Evolutionary conservation across 1,140 invertebrate species (phyloP), one percentile per base, ranked within the genome.

Genomic region (Papilio machaon): DNA sequence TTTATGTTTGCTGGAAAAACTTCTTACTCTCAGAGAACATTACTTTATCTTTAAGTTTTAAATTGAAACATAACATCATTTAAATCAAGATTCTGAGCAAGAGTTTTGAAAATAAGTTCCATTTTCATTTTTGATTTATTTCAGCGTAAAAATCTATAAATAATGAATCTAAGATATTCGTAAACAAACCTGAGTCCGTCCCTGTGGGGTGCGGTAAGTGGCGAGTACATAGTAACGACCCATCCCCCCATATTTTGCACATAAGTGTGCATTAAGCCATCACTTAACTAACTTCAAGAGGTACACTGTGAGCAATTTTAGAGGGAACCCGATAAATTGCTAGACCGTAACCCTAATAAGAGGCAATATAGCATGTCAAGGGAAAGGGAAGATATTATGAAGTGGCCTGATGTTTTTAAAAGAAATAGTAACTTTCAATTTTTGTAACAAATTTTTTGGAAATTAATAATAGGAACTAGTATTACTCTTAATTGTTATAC

Each of bases 341-440:
- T 81, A 82, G 79, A 78, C 83, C 84, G 84, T 89, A 86, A 85
- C 84, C 84, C 89, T 90, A 90, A 90, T 90, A 90, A 90, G 89
- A 87, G 87, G 86, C 84, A 86, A 88, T 88, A 90, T 88, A 88
- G 87, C 84, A 80, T 82, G 75, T 5, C 60, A 83, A 87, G 86
- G 43, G 83, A 76, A 67, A 85, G 17, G 67, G 43, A n/a, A 15
- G 80, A 17, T 83, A 23, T 73, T 35, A 83, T 52, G 49, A 73
- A 43, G 3, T 7, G 23, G 23, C 13, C 30, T 38, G 13, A 70
- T 35, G 15, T 5, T 19, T 35, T 70, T 38, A 58, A 58, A 58
- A 58, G 4, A 58, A 58, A 58, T 52, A 49, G 15, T 49, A 13
- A 15, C 13, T 54, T 54, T 54, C 15, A 15, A 73, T 35, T n/a